Evolutionary conservation across 2,888 invertebrate species (phyloP), one percentile per base, ranked within the genome.

Genomic region (Polietes domitor): DNA sequence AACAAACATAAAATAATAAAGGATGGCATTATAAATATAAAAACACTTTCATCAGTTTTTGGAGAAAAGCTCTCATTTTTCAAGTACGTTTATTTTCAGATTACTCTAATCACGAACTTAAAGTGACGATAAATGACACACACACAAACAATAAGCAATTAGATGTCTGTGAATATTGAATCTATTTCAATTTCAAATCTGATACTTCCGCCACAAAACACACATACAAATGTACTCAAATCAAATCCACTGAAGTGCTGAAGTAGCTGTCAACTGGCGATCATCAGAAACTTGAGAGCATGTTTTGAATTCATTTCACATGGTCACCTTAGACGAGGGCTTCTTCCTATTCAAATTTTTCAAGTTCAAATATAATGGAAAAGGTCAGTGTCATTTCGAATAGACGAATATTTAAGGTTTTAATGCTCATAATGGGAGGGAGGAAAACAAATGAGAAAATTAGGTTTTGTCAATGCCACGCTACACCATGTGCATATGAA

Each of bases 311-410:
- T n/a, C 21, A 55, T 12, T 28, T 28, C 19, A 21, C 43, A 68
- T 68, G 68, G 68, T 24, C 68, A 68, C 68, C 68, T 24, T 24
- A 41, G 6, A 43, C 32, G 61, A 17, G 26, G 10, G 41, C 21
- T 55, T 28, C 41, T 75, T 74, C 71, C 80, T 58, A 75, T 74
- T 47, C 41, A 47, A 58, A 81, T 53, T 63, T 72, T 68, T 84
- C 78, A 84, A 81, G 80, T 80, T 81, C 70, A 68, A 50, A 61
- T 78, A 75, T 32, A 84, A 76, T 80, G 50, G 15, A 63, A 28
- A 84, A 84, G 75, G 80, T 80, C 83, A 80, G 71, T 84, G 75
- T 80, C 72, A 61, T 41, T 75, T 74, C 6, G 17, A 4, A 17
- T 19, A 19, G 6, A 26, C 24, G 24, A 58, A 58, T 26, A 58